A percentile compares a stretch with the other conserved stretches of the same genome.
These are phyloP conservation scores for Centrocercus urophasianus DNA, from an alignment of 2,113 vertebrate species.

Conservation along the genomic window DNA sequence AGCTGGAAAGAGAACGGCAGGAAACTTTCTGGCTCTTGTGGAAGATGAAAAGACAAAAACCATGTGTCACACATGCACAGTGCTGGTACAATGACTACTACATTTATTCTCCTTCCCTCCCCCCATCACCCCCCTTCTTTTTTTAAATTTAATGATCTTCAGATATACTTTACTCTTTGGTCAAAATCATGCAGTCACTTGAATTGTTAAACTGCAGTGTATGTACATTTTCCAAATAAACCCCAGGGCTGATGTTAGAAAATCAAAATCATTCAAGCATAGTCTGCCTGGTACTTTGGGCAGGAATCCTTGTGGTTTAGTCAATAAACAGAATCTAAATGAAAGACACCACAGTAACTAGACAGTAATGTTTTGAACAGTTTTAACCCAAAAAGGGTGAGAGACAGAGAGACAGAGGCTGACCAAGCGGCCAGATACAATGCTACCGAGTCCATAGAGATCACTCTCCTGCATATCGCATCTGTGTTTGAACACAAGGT, in stretches of 20 bases:
- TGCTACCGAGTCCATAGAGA: slow-evolving; percentile 45
- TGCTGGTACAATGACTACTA: slow-evolving; percentile 88
- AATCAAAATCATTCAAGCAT: slow-evolving; percentile 82
- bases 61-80: slow-evolving; percentile 89
- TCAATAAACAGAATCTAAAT: slow-evolving; percentile 82
- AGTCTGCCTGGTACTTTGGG: slow-evolving; percentile 79
- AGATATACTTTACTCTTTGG: slow-evolving; percentile 75
- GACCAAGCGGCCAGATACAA: slow-evolving; percentile 55
- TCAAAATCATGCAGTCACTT: slow-evolving; percentile 80
- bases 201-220: slow-evolving; percentile 80
- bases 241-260: slow-evolving; percentile 80
- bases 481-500: slow-evolving; percentile 41
- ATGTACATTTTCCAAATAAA: slow-evolving; percentile 83
- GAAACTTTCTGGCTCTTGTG: slow-evolving; percentile 93
- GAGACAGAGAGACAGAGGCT: slow-evolving; percentile 3
- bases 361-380: slow-evolving; percentile 78
- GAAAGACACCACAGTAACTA: slow-evolving; percentile 81
- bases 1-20: slow-evolving; percentile 95
- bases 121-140: background rate
- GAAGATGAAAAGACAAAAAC: slow-evolving; percentile 98
- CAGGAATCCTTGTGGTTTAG: slow-evolving; percentile 82
- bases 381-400: slow-evolving; percentile 58
- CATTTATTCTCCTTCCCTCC: slow-evolving; percentile 56
- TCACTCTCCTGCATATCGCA: background rate
- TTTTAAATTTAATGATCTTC: slow-evolving; percentile 79